phyloP scores from a whole-genome alignment of 2,888 invertebrate genomes.

The Pilophorus perplexus region DNA sequence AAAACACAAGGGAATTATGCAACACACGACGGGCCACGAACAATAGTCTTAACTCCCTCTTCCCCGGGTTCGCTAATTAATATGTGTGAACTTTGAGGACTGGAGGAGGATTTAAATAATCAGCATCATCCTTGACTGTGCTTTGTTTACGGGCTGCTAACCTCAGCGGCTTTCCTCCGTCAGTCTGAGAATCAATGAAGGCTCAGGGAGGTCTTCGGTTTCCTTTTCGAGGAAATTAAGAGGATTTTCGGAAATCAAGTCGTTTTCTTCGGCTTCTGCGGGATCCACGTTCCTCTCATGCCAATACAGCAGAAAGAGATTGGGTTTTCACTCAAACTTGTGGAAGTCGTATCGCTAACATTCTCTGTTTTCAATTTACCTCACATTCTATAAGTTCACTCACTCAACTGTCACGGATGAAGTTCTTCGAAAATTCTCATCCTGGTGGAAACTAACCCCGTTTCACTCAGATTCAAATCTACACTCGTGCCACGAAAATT shows the following conservation, averaged over 20 bases:
- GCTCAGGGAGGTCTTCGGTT: neutral
- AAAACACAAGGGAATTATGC: conserved; percentile 41
- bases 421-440: too few relatives aligned
- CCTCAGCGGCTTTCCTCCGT: conserved; percentile 8
- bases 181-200: conserved; percentile 12
- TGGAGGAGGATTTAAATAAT: conserved; percentile 39
- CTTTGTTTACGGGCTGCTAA: conserved; percentile 32
- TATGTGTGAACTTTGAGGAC: conserved; percentile 38
- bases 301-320: too few relatives aligned
- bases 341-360: too few relatives aligned
- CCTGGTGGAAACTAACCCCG: too few relatives aligned
- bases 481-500: too few relatives aligned
- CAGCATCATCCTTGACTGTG: conserved; percentile 38
- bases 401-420: too few relatives aligned
- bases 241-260: conserved; percentile 17
- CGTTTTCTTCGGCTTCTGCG: too few relatives aligned
- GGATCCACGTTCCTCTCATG: too few relatives aligned
- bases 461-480: too few relatives aligned
- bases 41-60: conserved; percentile 34
- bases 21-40: conserved; percentile 39
- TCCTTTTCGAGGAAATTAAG: conserved; percentile 9
- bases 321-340: too few relatives aligned
- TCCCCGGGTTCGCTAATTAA: conserved; percentile 41
- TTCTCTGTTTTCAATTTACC: too few relatives aligned
- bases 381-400: too few relatives aligned